Evolutionary conservation across 1,140 invertebrate species (phyloP), one percentile per base, ranked within the genome.

Genomic region (Solen grandis): DNA sequence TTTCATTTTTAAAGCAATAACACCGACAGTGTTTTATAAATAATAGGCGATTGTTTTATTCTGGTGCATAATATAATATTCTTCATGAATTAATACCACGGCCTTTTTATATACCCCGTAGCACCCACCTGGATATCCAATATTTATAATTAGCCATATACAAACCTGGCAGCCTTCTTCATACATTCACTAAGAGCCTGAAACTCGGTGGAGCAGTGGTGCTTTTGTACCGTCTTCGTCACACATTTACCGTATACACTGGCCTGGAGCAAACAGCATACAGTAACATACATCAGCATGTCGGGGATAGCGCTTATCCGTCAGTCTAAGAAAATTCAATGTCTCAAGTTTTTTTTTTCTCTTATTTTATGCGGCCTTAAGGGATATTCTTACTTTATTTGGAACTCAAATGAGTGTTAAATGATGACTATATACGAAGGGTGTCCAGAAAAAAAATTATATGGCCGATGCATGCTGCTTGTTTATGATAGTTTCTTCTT

Each of bases 181-280:
- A 66, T 66, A 22, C 63, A 66, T 66, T 66, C 63, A 38, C 41
- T 36, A 13, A 66, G 63, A 38, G 41, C 35, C 63, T 38, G 63
- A 66, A 66, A 66, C 41, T 66, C 31, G 14, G 35, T 41, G 22
- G 35, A 33, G 25, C 63, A 66, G 14, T 66, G 33, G 27, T 22
- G 33, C 19, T 66, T 66, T 19, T 41, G 35, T 22, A 66, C 13
- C 8, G 35, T 36, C 13, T 22, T 33, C 16, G 63, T 38, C 19
- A 66, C 63, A 41, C 63, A 66, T 66, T 66, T 66, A 10, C 63
- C 63, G 41, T 66, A 66, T 22, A 25, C 31, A 38, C 33, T 38
- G 13, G 63, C 63, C 63, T 66, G 63, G 4, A 66, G 36, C 27
- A 19, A 38, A 33, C 2, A 35, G 41, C 35, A 62, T 31, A 62